A percentile compares a stretch with the other conserved stretches of the same genome.
These are phyloP conservation scores for Acanthococcus lagerstroemiae DNA, from an alignment of 2,888 invertebrate genomes.

Conservation along the genomic window DNA sequence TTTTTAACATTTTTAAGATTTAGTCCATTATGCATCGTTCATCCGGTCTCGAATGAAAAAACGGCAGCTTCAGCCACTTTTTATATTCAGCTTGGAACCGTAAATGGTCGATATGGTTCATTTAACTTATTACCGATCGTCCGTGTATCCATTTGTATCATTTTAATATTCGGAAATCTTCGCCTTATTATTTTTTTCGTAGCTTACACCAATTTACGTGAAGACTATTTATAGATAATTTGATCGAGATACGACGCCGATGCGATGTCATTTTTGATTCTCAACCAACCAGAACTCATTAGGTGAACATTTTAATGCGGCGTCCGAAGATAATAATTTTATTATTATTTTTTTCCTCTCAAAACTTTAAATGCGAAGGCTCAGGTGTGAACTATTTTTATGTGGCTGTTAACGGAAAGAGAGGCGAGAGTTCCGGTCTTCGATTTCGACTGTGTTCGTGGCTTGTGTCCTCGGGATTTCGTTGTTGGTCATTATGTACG, in stretches of 20 bases:
- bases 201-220: neutral
- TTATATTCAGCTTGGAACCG: constrained; percentile 2
- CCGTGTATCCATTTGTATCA: constrained; percentile 22
- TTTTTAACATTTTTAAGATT: neutral
- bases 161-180: constrained; percentile 15
- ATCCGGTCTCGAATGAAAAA: constrained; percentile 15
- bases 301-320: no score
- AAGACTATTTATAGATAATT: constrained; percentile 1
- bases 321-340: no score
- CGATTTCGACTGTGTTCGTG: no score
- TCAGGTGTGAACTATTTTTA: no score
- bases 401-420: no score
- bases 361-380: no score
- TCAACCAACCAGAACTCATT: neutral
- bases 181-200: neutral
- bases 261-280: neutral
- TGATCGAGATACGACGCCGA: neutral
- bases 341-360: no score
- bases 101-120: constrained; percentile 16
- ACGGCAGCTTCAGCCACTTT: neutral
- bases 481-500: no score
- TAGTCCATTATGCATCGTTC: constrained; percentile 17
- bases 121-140: constrained; percentile 16
- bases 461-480: no score
- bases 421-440: no score